Evolutionary conservation across 1,140 invertebrate genomes (phyloP).

Genomic region (Bombus fervidus): DNA sequence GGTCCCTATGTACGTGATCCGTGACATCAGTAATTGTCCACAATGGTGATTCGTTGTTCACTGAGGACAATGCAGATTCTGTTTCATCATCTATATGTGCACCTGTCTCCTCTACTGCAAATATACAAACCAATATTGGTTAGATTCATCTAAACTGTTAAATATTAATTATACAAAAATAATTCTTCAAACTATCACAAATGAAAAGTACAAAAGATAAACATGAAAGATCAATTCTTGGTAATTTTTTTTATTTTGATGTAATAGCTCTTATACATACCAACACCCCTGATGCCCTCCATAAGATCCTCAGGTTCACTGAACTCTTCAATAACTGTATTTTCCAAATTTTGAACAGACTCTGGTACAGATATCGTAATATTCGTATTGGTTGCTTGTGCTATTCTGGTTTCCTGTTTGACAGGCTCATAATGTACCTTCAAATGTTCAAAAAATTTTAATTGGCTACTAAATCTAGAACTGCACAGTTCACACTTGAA

Average conservation of each 20-base stretch:
- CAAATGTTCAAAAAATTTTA: slow-evolving; percentile 91
- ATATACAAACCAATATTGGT: not conserved
- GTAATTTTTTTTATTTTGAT: too few relatives aligned
- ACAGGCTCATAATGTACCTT: slow-evolving; percentile 90
- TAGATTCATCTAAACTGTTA: not conserved
- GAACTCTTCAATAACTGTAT: slow-evolving; percentile 85
- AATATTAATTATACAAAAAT: not conserved
- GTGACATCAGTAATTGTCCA: slow-evolving; percentile 75
- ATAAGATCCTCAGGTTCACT: slow-evolving; percentile 92
- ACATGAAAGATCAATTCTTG: too few relatives aligned
- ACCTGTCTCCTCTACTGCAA: slow-evolving; percentile 80
- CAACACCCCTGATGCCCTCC: slow-evolving; percentile 89
- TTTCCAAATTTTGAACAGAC: slow-evolving; percentile 71
- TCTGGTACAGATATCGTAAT: slow-evolving; percentile 72
- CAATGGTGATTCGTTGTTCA: slow-evolving; percentile 71
- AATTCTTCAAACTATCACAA: not conserved
- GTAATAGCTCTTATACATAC: slow-evolving; percentile 69
- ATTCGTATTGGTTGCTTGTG: slow-evolving; percentile 75
- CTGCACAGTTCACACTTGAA: slow-evolving; percentile 88
- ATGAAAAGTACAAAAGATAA: not conserved
- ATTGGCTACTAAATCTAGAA: slow-evolving; percentile 85
- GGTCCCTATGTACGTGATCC: slow-evolving; percentile 78
- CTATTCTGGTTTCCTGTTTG: slow-evolving; percentile 79
- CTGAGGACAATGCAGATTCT: slow-evolving; percentile 69
- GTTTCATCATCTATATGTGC: slow-evolving; percentile 80